Percentiles rank a stretch among this genome's conserved stretches.
These are phyloP conservation scores for Hydractinia echinata DNA, from an alignment of 30 jellyfish, hydroid and myxozoan genomes.

Conservation along the genomic window DNA sequence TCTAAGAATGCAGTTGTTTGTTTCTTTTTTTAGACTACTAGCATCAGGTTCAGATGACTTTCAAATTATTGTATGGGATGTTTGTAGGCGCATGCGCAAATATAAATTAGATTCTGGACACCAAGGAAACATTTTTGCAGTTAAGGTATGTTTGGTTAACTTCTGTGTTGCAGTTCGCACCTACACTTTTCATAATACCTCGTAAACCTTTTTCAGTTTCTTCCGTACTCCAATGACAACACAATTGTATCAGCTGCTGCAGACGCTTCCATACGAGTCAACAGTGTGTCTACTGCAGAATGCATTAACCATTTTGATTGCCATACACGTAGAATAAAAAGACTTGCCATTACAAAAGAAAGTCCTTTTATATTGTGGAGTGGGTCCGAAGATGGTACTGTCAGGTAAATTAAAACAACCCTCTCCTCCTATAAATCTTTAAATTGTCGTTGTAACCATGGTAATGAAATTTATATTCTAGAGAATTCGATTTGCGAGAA, in stretches of 20 bases:
- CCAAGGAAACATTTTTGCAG: constrained; percentile 88
- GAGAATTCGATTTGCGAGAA: constrained; percentile 92
- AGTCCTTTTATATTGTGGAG: constrained; percentile 86
- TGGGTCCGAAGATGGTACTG: constrained; percentile 98
- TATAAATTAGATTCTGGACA: constrained; percentile 68
- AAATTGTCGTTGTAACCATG: neutral
- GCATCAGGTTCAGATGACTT: constrained; percentile 97
- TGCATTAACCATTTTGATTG: constrained; percentile 72
- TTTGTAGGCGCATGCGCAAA: constrained; percentile 44
- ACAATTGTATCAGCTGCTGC: constrained; percentile 92
- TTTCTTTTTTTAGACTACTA: constrained; percentile 47
- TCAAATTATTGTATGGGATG: constrained; percentile 85
- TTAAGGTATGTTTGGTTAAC: constrained; percentile 49
- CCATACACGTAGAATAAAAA: constrained; percentile 80
- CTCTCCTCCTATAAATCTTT: neutral
- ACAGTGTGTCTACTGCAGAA: constrained; percentile 43
- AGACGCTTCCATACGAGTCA: constrained; percentile 71
- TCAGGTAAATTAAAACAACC: constrained; percentile 51
- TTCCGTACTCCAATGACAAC: constrained; percentile 70
- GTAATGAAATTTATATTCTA: neutral
- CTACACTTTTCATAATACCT: neutral
- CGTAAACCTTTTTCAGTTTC: constrained; percentile 34
- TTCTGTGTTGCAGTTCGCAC: neutral
- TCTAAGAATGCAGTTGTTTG: neutral
- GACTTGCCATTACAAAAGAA: constrained; percentile 80